These are phyloP conservation scores for Furcifer pardalis DNA, from an alignment of 2,797 vertebrate genomes.

Conservation along the genomic window DNA sequence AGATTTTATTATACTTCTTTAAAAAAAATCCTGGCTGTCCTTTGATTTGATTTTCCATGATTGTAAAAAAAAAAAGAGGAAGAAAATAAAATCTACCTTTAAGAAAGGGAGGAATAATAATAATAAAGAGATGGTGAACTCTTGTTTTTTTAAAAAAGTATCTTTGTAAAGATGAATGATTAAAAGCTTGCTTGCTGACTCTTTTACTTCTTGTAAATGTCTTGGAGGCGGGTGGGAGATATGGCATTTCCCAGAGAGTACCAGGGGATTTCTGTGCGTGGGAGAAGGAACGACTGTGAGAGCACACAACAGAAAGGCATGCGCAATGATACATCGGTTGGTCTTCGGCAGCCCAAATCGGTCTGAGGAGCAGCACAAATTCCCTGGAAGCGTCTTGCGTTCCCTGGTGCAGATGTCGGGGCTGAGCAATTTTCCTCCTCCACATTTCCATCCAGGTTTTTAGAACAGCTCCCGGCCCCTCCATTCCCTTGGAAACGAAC, in stretches of 20 bases:
- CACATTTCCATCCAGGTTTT: too few species aligned
- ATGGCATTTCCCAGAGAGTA: fast-evolving
- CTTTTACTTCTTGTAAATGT: constrained; percentile 51
- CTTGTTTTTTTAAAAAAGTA: constrained; percentile 54
- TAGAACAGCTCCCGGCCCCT: too few species aligned
- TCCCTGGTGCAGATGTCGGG: too few species aligned
- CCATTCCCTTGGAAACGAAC: too few species aligned
- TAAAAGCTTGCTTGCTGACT: constrained; percentile 64
- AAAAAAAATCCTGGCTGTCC: constrained; percentile 39
- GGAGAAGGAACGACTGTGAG: too few species aligned
- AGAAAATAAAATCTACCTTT: constrained; percentile 61
- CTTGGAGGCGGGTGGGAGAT: background rate
- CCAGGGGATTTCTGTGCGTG: background rate
- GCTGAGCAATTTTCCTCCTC: too few species aligned
- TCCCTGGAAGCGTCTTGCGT: too few species aligned
- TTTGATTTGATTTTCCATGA: constrained; percentile 66
- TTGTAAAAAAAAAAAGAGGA: constrained; percentile 63
- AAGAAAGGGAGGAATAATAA: constrained; percentile 62
- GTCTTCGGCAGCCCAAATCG: too few species aligned
- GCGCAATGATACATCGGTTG: too few species aligned
- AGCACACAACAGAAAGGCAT: background rate
- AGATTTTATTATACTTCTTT: constrained; percentile 64
- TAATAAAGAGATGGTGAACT: constrained; percentile 70
- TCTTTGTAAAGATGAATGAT: constrained; percentile 79
- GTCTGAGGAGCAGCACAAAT: too few species aligned